Base-by-base conservation (phyloP, 2,888 invertebrate species). In the Leucoptera coffeella region DNA sequence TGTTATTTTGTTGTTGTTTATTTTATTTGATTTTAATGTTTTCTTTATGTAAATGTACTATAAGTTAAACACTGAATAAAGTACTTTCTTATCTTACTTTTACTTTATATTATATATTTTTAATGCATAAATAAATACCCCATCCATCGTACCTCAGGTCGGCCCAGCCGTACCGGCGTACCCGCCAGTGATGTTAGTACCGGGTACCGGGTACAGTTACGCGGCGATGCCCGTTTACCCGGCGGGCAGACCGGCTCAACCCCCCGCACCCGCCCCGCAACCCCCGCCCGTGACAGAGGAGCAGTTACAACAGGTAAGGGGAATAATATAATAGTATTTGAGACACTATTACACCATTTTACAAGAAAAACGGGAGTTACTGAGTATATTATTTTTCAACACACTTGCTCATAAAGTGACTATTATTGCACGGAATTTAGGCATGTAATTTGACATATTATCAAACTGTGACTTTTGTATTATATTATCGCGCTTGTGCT, bases 161-260 rank as follows among this genome's bases (percentile, higher is more conserved):
- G 64, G 61, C 1, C 61, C 64, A 0, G 67, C 75, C 10, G 56
- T 74, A 29, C 55, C 74, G 1, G 51, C 73, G 10, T 67, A 56
- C 52, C 72, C 78, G 12, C 81, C 83, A 3, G 69, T 85, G 37
- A 73, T 85, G 57, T 78, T 85, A 62, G 79, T 86, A 10, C 85
- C 86, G 2, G 73, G 76, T 49, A 60, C 75, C 6, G 64, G 65
- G 4, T 42, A 64, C 49, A 71, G 73, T 3, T 67, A 64, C 45
- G 73, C 77, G 13, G 62, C 74, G 10, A 65, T 72, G 57, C 57
- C 67, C 2, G 45, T 73, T 40, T 74, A 71, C 50, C 45, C 58
- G 6, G 65, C 62, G 19, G 51, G 52, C 7, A 46, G 42, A 32
- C 41, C 38, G 3, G 26, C 28, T 37, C 34, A 29, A 24, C 39